Evolutionary conservation across 35 echinoderm and acorn worm species (phyloP).

Genomic region (Ophiothrix spiculata): DNA sequence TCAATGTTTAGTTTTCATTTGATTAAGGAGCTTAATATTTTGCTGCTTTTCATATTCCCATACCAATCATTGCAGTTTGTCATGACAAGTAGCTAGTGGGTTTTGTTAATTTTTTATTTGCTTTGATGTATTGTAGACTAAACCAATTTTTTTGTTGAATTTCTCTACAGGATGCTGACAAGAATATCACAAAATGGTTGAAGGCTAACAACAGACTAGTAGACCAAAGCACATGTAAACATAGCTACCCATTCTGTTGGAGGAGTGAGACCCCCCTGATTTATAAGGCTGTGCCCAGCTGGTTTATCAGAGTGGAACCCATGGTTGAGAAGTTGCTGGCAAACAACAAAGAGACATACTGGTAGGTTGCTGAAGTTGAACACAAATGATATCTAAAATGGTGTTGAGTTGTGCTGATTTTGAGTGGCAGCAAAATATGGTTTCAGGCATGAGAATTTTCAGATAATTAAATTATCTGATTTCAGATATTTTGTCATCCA

Average conservation of each 20-base stretch:
- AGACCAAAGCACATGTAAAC: slow-evolving; percentile 86
- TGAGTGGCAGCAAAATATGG: no score
- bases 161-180: slow-evolving; percentile 84
- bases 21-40: no score
- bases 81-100: no score
- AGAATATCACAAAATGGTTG: slow-evolving; percentile 86
- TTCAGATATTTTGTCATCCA: no score
- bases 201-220: slow-evolving; percentile 84
- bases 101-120: background rate
- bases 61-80: no score
- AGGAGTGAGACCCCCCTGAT: slow-evolving; percentile 96
- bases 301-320: slow-evolving; percentile 89
- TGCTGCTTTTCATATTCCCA: no score
- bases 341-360: slow-evolving; percentile 94
- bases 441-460: no score
- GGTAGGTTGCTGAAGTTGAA: slow-evolving; percentile 94
- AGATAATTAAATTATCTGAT: no score
- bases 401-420: no score
- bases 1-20: no score
- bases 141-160: background rate
- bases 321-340: slow-evolving; percentile 86
- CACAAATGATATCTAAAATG: no score
- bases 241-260: slow-evolving; percentile 99
- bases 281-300: slow-evolving; percentile 87
- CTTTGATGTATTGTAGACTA: background rate